These are phyloP conservation scores for Tolypeutes matacus DNA, from an alignment of 2,797 vertebrate genomes.

Conservation along the genomic window DNA sequence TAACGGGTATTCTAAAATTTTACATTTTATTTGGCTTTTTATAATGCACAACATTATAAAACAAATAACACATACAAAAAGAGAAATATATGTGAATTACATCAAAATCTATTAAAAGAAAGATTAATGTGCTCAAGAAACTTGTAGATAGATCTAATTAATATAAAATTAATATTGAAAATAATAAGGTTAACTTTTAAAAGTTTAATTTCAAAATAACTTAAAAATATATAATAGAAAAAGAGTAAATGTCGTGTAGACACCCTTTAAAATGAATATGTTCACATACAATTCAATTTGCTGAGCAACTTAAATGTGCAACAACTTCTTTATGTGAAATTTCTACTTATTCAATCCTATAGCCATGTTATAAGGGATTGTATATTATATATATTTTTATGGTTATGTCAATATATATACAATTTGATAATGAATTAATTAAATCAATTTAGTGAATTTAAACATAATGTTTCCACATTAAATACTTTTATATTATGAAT, in stretches of 20 bases:
- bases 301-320: neutral
- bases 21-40: neutral
- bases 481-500: neutral
- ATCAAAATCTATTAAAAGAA: neutral
- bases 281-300: neutral
- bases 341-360: neutral
- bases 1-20: neutral
- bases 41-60: neutral
- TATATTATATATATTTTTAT: neutral
- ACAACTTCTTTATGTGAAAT: neutral
- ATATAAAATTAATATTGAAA: constrained; percentile 42
- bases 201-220: neutral
- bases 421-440: neutral
- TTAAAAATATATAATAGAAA: neutral
- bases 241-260: neutral
- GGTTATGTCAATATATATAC: neutral
- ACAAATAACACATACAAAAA: neutral
- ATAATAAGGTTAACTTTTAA: neutral
- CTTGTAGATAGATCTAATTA: neutral
- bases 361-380: neutral
- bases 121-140: neutral
- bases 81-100: neutral
- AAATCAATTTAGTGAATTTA: neutral
- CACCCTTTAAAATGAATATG: neutral
- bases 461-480: neutral